Evolutionary conservation across 2,888 invertebrate genomes (phyloP).

Genomic region (Spicauda simplicius): DNA sequence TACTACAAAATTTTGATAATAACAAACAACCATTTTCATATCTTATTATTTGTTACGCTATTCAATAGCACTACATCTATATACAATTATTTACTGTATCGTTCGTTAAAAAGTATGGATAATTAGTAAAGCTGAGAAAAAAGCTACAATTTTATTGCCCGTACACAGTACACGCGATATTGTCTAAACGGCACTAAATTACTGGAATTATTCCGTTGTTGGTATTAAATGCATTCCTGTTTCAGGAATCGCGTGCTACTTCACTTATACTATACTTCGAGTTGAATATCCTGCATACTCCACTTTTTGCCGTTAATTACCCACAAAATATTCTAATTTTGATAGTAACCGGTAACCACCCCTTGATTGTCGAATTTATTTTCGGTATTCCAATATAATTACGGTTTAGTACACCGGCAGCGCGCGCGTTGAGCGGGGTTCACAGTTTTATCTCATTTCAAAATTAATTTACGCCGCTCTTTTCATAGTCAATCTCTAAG

Average conservation of each 20-base stretch:
- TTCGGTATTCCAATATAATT: constrained; percentile 36
- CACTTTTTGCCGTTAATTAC: constrained; percentile 35
- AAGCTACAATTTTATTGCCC: constrained; percentile 44
- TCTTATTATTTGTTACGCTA: not conserved
- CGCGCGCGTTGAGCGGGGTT: not conserved
- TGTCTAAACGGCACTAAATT: constrained; percentile 70
- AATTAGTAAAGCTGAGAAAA: constrained; percentile 43
- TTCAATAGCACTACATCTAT: not conserved
- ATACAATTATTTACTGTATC: not conserved
- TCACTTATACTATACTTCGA: constrained; percentile 32
- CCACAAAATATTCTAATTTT: constrained; percentile 29
- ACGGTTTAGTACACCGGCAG: constrained; percentile 25
- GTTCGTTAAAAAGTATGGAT: constrained; percentile 24
- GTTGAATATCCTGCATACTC: constrained; percentile 32
- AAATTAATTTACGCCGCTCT: constrained; percentile 20
- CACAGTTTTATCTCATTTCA: constrained; percentile 14
- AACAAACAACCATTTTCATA: too few relatives aligned
- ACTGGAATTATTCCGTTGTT: constrained; percentile 73
- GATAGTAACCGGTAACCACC: constrained; percentile 11
- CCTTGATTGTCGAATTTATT: constrained; percentile 28
- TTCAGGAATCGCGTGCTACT: constrained; percentile 72
- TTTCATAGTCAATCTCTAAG: not conserved
- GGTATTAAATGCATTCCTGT: constrained; percentile 78
- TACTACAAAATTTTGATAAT: too few relatives aligned
- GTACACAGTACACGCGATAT: constrained; percentile 63